These are phyloP conservation scores for Tinea semifulvella DNA, from an alignment of 2,888 invertebrate species.

Conservation along the genomic window DNA sequence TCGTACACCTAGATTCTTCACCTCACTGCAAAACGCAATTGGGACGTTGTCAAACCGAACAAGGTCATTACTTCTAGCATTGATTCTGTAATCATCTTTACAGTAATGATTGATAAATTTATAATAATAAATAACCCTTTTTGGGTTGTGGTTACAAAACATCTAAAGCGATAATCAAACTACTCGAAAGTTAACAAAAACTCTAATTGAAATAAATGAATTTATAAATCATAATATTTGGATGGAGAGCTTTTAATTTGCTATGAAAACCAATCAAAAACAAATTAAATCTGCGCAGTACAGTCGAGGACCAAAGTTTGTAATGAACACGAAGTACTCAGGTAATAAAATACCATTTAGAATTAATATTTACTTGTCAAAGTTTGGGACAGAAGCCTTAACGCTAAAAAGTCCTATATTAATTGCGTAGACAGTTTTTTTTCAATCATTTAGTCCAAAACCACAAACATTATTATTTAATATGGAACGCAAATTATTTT, in stretches of 20 bases:
- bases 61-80: no score
- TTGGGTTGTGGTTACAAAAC: no score
- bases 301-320: background rate
- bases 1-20: no score
- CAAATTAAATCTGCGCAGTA: slow-evolving; percentile 8
- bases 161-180: no score
- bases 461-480: background rate
- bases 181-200: background rate
- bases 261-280: slow-evolving; percentile 11
- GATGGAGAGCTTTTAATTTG: slow-evolving; percentile 4
- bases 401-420: background rate
- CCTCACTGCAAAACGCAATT: no score
- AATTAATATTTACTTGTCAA: slow-evolving; percentile 5
- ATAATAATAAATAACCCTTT: no score
- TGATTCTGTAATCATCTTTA: no score
- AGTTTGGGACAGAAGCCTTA: background rate
- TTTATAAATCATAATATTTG: background rate
- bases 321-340: background rate
- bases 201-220: background rate
- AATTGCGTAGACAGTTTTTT: background rate
- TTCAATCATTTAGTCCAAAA: slow-evolving; percentile 1
- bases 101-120: no score
- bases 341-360: slow-evolving; percentile 4
- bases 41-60: no score
- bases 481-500: background rate